Evolutionary conservation across 2,113 vertebrate genomes (phyloP), one percentile per base, ranked within the genome.

Genomic region (Phrynosoma platyrhinos): DNA sequence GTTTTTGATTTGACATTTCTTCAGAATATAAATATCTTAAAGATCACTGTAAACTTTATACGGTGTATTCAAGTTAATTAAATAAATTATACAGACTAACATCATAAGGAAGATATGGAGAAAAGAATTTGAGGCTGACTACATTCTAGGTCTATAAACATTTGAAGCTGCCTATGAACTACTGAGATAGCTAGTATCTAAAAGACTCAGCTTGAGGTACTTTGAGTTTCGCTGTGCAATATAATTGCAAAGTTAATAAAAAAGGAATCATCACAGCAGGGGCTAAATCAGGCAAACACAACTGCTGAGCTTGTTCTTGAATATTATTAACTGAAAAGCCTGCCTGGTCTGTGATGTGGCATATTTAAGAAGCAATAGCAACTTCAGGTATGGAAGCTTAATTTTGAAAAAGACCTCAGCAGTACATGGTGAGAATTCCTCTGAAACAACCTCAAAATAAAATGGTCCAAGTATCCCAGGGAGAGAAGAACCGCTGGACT

Each of bases 181-280:
- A 82, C 2, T 94, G 88, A 93, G 91, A 94, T 55, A 92, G 89
- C 55, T 90, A 88, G 80, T 90, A 89, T 92, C 82, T 92, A 93
- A 95, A 96, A 91, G 83, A 89, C 94, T 94, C 90, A 92, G 91
- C 91, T 92, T 96, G 91, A 96, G 92, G 92, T 91, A 93, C 85
- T 94, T 93, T 40, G 87, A 86, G 89, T 91, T 91, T 88, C 95
- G 91, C 80, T 92, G 64, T 89, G 86, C 80, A 95, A 95, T 95
- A 94, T 96, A 96, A 97, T 93, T 96, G 92, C 88, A 93, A 91
- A 93, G 96, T 94, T 96, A 97, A 96, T 96, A 96, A 93, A 95
- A 96, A 93, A 91, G 90, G 95, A 95, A 95, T 96, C 52, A 79
- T 92, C 93, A 92, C 94, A 94, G 93, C 92, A 95, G 94, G 94